phyloP scores from a whole-genome alignment of 2,113 vertebrate genomes.

The Serilophus lunatus region DNA sequence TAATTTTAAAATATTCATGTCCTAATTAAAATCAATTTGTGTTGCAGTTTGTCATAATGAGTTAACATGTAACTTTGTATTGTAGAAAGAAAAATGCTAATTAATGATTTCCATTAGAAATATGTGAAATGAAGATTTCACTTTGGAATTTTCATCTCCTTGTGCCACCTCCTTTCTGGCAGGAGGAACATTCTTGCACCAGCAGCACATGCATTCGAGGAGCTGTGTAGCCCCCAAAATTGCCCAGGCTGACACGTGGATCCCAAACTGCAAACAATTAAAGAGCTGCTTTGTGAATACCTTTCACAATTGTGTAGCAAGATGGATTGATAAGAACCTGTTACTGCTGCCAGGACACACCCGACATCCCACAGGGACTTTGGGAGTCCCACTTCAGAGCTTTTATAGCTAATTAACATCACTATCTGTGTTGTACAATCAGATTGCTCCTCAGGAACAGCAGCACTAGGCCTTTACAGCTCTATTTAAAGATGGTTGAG shows the following conservation, averaged over 20 bases:
- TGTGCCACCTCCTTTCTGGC: not conserved
- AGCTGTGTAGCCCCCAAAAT: not conserved
- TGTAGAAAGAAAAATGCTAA: slow-evolving; percentile 38
- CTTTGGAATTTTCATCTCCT: not conserved
- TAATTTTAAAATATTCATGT: slow-evolving; percentile 73
- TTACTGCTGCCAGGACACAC: not conserved
- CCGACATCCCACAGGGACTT: slow-evolving; percentile 13
- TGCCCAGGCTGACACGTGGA: not conserved
- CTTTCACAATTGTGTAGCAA: not conserved
- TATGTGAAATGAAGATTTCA: not conserved
- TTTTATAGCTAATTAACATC: slow-evolving; percentile 43
- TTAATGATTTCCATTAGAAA: slow-evolving; percentile 49
- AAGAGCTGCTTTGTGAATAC: not conserved
- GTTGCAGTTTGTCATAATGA: slow-evolving; percentile 64
- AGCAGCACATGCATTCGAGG: not conserved
- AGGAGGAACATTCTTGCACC: not conserved
- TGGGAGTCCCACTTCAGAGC: slow-evolving; percentile 14
- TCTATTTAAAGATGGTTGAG: not conserved
- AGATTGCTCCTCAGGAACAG: not conserved
- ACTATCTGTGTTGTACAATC: not conserved
- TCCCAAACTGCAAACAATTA: not conserved
- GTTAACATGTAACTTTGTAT: slow-evolving; percentile 55
- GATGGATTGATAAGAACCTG: not conserved
- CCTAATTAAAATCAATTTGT: slow-evolving; percentile 70
- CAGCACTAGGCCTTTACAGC: not conserved